These are phyloP conservation scores for Embidobia sp. DNA, from an alignment of 2,888 invertebrate species.

Conservation along the genomic window DNA sequence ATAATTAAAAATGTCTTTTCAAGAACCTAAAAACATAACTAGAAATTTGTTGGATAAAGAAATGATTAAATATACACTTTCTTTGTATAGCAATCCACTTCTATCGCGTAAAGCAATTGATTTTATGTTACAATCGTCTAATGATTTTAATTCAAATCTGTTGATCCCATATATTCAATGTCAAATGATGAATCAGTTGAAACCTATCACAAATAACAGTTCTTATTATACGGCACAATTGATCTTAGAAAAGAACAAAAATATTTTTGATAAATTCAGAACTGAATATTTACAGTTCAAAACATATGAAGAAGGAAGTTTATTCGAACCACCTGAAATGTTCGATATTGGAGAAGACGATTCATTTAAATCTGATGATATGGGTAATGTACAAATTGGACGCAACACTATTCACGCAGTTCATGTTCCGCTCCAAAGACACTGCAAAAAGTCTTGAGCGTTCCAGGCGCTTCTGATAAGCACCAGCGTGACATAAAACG, in stretches of 20 bases:
- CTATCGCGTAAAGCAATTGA: no score
- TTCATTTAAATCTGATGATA: slow-evolving; percentile 4
- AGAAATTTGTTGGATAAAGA: slow-evolving; percentile 1
- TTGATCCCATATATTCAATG: slow-evolving; percentile 20
- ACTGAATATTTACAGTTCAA: slow-evolving; percentile 54
- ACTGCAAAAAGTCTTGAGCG: slow-evolving; percentile 27
- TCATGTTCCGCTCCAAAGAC: slow-evolving; percentile 46
- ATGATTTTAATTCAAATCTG: slow-evolving; percentile 1
- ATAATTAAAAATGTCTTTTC: no score
- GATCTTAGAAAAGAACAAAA: slow-evolving; percentile 47
- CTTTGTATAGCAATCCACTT: background rate
- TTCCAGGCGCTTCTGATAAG: slow-evolving; percentile 20
- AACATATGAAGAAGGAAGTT: slow-evolving; percentile 42
- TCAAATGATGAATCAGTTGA: no score
- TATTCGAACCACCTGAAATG: slow-evolving; percentile 50
- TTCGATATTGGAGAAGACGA: slow-evolving; percentile 44
- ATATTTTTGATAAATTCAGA: slow-evolving; percentile 41
- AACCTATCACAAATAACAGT: background rate
- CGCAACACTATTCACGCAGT: slow-evolving; percentile 42
- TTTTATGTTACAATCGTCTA: background rate
- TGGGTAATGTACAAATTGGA: slow-evolving; percentile 19
- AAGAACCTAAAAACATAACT: background rate
- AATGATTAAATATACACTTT: background rate
- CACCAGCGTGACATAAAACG: no score
- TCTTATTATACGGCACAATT: slow-evolving; percentile 22